Base-by-base conservation (phyloP, 1,140 invertebrate genomes). In the Micrasema minimum region DNA sequence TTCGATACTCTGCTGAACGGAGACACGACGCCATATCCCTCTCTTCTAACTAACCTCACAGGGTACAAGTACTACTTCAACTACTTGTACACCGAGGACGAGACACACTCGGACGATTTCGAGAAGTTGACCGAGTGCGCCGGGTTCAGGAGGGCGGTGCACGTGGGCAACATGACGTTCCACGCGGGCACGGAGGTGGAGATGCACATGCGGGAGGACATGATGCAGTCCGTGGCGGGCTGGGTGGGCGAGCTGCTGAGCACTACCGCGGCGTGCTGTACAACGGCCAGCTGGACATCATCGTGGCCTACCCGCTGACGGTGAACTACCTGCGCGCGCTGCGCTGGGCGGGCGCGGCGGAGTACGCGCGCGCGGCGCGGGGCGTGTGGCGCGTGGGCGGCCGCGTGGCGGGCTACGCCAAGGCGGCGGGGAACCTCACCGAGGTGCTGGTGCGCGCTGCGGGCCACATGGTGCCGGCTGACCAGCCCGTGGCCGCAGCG, bases 281-380 rank as follows among this genome's bases (percentile, higher is more conserved):
- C 78, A 94, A 90, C 77, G 94, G 94, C 0, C 93, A 95, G 77
- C 77, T 96, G 38, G 94, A 96, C 78, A 90, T 96, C 14, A 94
- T 95, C 76, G 90, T 94, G 1, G 90, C 93, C 1, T 93, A 93
- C 80, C 90, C 92, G 0, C 77, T 92, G 31, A 94, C 93, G 0
- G 86, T 90, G 50, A 90, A 90, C 74, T 94, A 91, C 78, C 78
- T 96, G 6, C 82, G 82, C 35, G 81, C 88, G 9, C 78, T 96
- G 0, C 83, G 91, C 41, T 96, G 94, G 86, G 80, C 83, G 22
- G 88, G 87, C 1, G 80, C 88, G 0, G 83, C 88, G 1, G 83
- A 87, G 5, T 95, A 93, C 78, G 87, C 86, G 72, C 85, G 81
- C 37, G 87, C 91, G 1, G 78, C 85, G 1, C 85, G 92, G 65